Evolutionary conservation across 2,113 vertebrate species (phyloP).

Genomic region (Circaetus gallicus): DNA sequence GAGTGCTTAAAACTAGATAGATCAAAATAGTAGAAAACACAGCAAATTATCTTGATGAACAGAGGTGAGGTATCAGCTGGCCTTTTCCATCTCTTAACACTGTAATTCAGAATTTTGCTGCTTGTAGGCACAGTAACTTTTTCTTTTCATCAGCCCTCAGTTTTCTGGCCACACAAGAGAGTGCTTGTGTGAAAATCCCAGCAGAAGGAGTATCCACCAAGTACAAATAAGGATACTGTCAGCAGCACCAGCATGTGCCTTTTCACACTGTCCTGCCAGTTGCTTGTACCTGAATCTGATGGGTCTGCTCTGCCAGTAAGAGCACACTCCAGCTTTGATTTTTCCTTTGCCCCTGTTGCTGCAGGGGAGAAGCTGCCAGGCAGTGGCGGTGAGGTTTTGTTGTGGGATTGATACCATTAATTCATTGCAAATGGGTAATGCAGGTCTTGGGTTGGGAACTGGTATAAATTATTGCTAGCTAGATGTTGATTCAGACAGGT

Average conservation of each 20-base stretch:
- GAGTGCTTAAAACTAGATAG: not conserved
- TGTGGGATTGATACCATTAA: not conserved
- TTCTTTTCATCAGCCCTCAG: not conserved
- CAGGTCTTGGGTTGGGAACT: not conserved
- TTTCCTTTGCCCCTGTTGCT: not conserved
- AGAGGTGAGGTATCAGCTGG: not conserved
- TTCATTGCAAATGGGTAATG: not conserved
- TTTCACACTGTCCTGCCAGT: not conserved
- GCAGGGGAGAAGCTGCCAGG: not conserved
- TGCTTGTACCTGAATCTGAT: not conserved
- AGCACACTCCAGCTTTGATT: not conserved
- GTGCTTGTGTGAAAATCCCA: not conserved
- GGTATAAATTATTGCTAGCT: not conserved
- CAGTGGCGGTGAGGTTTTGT: not conserved
- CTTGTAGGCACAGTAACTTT: not conserved
- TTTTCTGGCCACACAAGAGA: slow-evolving; percentile 19
- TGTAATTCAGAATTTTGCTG: not conserved
- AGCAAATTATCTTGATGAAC: not conserved
- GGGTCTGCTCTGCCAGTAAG: not conserved
- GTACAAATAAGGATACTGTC: slow-evolving; percentile 14
- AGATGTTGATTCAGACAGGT: not conserved
- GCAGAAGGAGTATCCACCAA: not conserved
- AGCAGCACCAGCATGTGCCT: slow-evolving; percentile 4
- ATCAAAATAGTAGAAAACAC: not conserved
- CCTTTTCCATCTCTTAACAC: not conserved